Evolutionary conservation across 1,140 invertebrate species (phyloP), one percentile per base, ranked within the genome.

Genomic region (Bombus turneri): DNA sequence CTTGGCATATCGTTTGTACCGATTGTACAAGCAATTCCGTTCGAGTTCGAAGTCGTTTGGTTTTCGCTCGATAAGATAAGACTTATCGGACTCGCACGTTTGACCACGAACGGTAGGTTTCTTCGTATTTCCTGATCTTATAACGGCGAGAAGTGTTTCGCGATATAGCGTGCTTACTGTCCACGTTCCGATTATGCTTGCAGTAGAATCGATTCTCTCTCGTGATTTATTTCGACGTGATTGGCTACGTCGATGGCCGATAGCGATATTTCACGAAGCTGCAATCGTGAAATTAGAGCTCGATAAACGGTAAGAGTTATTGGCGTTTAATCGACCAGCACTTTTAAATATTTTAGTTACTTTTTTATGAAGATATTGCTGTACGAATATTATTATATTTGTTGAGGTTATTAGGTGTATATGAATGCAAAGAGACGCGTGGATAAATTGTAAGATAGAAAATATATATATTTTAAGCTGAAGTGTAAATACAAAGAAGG

Each of bases 21-120:
- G 34, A 39, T 25, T 41, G 13, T 15, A 39, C 39, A 31, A 62
- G n/a, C 3, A 47, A 83, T 64, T 74, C 31, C 25, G 47, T 79
- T 78, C 68, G 74, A 74, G 47, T 22, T 53, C 59, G 10, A 86
- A 53, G 80, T 89, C 76, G 34, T 76, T 62, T 53, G 68, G 22
- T 28, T 53, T 68, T 81, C n/a, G 64, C 53, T 59, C 37, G 88
- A 90, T 90, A 90, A 89, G 88, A 90, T 90, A 90, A 83, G 53
- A 41, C 72, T 90, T 90, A 90, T 89, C 88, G 4, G 18, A 66
- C n/a, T 78, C 47, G 62, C 25, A 39, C 59, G 69, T 75, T 59
- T 79, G 73, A 82, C 88, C 79, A 31, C 83, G 53, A 34, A 41
- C 25, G 22, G n/a, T 47, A 75, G 31, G 82, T 74, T 80, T 81